Percentiles rank a stretch among this genome's conserved stretches.
phyloP scores from a whole-genome alignment of 2,797 vertebrate species.

The Acrossocheilus fasciatus region DNA sequence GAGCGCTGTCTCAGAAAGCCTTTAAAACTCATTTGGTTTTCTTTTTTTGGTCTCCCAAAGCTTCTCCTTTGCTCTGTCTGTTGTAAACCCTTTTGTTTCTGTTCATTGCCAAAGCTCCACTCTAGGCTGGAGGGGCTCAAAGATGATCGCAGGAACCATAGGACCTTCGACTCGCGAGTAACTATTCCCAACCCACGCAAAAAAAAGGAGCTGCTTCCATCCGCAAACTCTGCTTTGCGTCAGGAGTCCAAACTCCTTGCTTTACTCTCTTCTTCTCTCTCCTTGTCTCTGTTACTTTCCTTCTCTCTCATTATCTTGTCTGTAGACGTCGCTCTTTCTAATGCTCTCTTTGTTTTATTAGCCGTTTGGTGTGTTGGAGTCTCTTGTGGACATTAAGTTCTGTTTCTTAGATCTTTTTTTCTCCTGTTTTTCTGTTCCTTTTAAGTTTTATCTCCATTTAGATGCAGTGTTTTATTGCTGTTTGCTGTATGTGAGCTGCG shows the following conservation, averaged over 20 bases:
- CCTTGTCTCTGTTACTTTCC: constrained; percentile 45
- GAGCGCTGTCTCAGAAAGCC: constrained; percentile 39
- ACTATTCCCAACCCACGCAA: constrained; percentile 82
- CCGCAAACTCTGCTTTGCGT: constrained; percentile 85
- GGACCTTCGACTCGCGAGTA: constrained; percentile 88
- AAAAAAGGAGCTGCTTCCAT: constrained; percentile 73
- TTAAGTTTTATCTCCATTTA: constrained; percentile 59
- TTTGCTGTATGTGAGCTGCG: constrained; percentile 58
- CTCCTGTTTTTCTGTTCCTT: constrained; percentile 34
- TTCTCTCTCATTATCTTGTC: constrained; percentile 71
- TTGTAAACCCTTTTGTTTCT: constrained; percentile 63
- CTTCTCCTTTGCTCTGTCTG: constrained; percentile 60
- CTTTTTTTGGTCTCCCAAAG: constrained; percentile 48
- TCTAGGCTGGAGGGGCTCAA: constrained; percentile 79
- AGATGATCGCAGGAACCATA: constrained; percentile 89
- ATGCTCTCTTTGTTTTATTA: constrained; percentile 76
- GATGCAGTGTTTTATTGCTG: constrained; percentile 59
- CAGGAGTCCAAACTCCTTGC: constrained; percentile 85
- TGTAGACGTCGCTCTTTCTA: constrained; percentile 72
- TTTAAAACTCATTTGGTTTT: constrained; percentile 41
- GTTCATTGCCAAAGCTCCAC: constrained; percentile 64
- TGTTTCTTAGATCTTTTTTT: constrained; percentile 46
- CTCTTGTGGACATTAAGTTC: constrained; percentile 56
- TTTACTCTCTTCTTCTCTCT: constrained; percentile 71
- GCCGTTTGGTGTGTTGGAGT: constrained; percentile 75